Base-by-base conservation (phyloP, 1,140 invertebrate genomes). In the Drosophila azteca region DNA sequence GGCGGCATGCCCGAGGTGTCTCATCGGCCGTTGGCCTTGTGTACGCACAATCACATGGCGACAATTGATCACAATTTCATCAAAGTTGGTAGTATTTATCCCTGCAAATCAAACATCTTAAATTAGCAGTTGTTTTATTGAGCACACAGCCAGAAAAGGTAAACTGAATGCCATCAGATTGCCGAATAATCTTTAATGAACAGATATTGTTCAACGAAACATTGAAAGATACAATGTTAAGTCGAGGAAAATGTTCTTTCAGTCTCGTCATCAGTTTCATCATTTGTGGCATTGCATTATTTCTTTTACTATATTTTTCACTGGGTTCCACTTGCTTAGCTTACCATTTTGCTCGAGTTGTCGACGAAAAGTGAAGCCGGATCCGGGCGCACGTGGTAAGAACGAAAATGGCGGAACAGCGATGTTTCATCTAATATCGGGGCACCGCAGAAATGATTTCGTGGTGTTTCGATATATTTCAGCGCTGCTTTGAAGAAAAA, bases 251-350 rank as follows among this genome's bases (percentile, higher is more conserved):
- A 67, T 68, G 78, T 82, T 31, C 69, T 58, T 81, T 85, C 82
- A 87, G 82, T 85, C 82, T 85, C 82, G 82, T 85, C 82, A 85
- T 85, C 82, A 82, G 78, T 85, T 46, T 85, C 82, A 78, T 85
- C 82, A 85, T 50, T 70, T 87, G 83, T 65, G 70, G 74, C 78
- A 54, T 29, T 20, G 8, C 1, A 11, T 53, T 26, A n/a, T 26
- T 26, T 26, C 11, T 0, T 15, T 48, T 20, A 13, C 24, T 22
- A 9, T 2, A 41, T 26, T 0, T 15, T 31, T 22, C 2, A 2
- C 11, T 1, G 20, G 1, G 11, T 7, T 15, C 1, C 1, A 20
- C 11, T 2, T 3, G 17, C 81, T 84, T 61, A 84, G n/a, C n/a
- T n/a, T 20, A 20, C 81, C 81, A 87, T 85, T 35, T 66, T 60